Evolutionary conservation across 1,140 invertebrate species (phyloP).

Genomic region (Drosophila oshimai): DNA sequence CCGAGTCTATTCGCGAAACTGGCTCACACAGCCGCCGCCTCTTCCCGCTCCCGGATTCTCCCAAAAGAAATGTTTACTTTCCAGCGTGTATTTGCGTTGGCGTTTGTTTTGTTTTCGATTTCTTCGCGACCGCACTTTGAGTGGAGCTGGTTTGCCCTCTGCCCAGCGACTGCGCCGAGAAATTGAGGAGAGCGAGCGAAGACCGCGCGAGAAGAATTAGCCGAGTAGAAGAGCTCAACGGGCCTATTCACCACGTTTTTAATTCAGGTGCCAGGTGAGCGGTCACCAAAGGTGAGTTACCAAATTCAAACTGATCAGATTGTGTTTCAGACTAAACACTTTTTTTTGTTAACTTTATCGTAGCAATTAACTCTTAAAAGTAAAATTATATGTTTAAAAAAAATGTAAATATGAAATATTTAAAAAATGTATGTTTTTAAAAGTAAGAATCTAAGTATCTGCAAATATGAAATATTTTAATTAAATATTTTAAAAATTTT

Average conservation of each 20-base stretch:
- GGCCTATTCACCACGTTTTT: conserved; percentile 3
- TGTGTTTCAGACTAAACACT: too few relatives aligned
- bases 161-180: conserved; percentile 19
- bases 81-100: conserved; percentile 16
- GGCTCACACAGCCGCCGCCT: conserved; percentile 23
- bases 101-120: conserved; percentile 50
- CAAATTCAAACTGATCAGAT: neutral
- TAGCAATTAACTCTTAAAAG: too few relatives aligned
- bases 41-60: conserved; percentile 6
- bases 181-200: conserved; percentile 11
- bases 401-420: too few relatives aligned
- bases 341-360: too few relatives aligned
- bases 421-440: too few relatives aligned
- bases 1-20: conserved; percentile 46
- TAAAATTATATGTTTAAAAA: neutral
- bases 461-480: too few relatives aligned
- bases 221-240: conserved; percentile 7
- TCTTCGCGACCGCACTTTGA: conserved; percentile 1
- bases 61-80: neutral
- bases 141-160: conserved; percentile 1
- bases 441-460: too few relatives aligned
- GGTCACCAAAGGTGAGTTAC: neutral
- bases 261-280: neutral
- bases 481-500: too few relatives aligned
- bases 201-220: conserved; percentile 12